These are phyloP conservation scores for Kryptolebias marmoratus DNA, from an alignment of 2,113 vertebrate genomes.

Conservation along the genomic window DNA sequence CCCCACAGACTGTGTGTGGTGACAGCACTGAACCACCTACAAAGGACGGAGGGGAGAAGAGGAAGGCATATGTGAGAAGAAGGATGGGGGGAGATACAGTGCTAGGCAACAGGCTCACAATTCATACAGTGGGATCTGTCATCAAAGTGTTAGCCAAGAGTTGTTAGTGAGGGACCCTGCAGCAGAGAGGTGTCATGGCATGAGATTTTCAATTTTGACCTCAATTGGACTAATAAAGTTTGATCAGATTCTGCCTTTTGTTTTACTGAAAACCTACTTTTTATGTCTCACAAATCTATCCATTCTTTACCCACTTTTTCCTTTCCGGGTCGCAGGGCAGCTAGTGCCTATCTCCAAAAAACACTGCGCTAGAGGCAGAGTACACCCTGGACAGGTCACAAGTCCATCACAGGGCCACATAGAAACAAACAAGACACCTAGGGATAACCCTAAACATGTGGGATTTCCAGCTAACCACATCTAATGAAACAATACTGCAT, in stretches of 20 bases:
- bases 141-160: slow-evolving; percentile 16
- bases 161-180: slow-evolving; percentile 13
- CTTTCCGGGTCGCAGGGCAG: too few relatives aligned
- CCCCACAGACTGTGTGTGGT: slow-evolving; percentile 33
- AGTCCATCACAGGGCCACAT: too few relatives aligned
- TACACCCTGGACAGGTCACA: too few relatives aligned
- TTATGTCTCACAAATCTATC: neutral
- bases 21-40: slow-evolving; percentile 58
- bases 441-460: too few relatives aligned
- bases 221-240: slow-evolving; percentile 4
- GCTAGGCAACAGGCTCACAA: slow-evolving; percentile 42
- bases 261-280: neutral
- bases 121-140: slow-evolving; percentile 43
- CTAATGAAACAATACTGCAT: too few relatives aligned
- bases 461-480: too few relatives aligned
- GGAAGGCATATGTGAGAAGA: slow-evolving; percentile 25
- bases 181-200: slow-evolving; percentile 2
- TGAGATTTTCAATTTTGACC: slow-evolving; percentile 35
- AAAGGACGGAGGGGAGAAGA: slow-evolving; percentile 29
- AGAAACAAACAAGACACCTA: too few relatives aligned
- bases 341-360: too few relatives aligned
- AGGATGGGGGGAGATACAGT: slow-evolving; percentile 41
- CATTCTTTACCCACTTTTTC: neutral
- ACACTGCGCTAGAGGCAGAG: too few relatives aligned
- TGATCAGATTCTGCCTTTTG: slow-evolving; percentile 4